These are phyloP conservation scores for Diabrotica virgifera DNA, from an alignment of 1,140 invertebrate genomes.

Conservation along the genomic window DNA sequence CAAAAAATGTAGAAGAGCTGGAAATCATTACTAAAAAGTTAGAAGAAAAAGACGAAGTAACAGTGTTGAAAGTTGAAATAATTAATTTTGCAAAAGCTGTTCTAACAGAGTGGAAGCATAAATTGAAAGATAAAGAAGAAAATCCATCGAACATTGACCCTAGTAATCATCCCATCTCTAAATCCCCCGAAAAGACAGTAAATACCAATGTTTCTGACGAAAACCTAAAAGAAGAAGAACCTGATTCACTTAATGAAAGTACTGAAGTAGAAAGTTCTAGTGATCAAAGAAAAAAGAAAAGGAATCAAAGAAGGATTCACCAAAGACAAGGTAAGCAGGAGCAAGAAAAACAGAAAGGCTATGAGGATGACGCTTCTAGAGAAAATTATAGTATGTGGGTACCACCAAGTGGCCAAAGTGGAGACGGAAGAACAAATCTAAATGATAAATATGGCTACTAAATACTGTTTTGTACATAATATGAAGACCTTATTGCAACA, in stretches of 20 bases:
- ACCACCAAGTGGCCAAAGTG: conserved; percentile 71
- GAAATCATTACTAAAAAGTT: too few species aligned
- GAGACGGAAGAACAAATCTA: conserved; percentile 75
- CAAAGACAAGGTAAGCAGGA: conserved; percentile 47
- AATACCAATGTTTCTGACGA: too few species aligned
- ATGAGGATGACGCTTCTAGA: conserved; percentile 52
- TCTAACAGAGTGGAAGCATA: too few species aligned
- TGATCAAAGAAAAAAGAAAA: conserved; percentile 35
- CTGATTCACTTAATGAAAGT: background rate
- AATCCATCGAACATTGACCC: conserved; percentile 1
- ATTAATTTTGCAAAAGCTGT: too few species aligned
- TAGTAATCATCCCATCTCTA: too few species aligned
- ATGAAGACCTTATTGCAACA: too few species aligned
- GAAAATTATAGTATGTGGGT: conserved; percentile 74
- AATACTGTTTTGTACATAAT: conserved; percentile 28
- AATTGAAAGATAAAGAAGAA: conserved; percentile 1
- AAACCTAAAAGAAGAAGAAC: too few species aligned
- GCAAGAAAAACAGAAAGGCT: conserved; percentile 47
- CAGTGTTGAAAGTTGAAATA: too few species aligned
- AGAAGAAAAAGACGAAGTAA: too few species aligned
- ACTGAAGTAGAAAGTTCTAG: conserved; percentile 17
- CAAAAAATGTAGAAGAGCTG: too few species aligned
- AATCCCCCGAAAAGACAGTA: too few species aligned
- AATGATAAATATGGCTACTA: conserved; percentile 84
- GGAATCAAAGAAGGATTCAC: conserved; percentile 42